Evolutionary conservation across 2,888 invertebrate genomes (phyloP).

Genomic region (Halictus quadricinctus): DNA sequence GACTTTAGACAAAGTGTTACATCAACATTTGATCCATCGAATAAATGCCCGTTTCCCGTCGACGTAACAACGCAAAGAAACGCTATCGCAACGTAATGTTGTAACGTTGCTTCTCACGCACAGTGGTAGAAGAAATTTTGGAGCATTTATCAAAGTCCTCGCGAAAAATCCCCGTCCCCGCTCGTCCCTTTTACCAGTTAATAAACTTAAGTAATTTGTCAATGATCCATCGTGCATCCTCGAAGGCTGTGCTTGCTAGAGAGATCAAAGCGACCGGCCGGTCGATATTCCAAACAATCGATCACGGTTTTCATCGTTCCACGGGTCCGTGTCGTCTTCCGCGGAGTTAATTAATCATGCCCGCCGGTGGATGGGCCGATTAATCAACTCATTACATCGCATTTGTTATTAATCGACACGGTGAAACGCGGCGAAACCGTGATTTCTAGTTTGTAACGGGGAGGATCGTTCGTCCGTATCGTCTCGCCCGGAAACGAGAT

Average conservation of each 20-base stretch:
- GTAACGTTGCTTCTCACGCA: background rate
- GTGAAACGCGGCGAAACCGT: background rate
- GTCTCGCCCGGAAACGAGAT: constrained; percentile 6
- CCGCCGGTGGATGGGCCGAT: constrained; percentile 24
- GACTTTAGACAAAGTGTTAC: too few relatives aligned
- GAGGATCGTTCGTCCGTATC: background rate
- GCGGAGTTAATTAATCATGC: constrained; percentile 33
- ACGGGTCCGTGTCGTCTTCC: constrained; percentile 7
- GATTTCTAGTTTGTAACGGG: constrained; percentile 2
- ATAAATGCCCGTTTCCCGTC: background rate
- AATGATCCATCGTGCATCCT: background rate
- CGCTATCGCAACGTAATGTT: background rate
- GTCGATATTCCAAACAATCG: constrained; percentile 32
- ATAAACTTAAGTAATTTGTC: constrained; percentile 16
- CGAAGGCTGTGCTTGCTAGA: background rate
- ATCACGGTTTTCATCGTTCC: constrained; percentile 40
- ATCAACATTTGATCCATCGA: background rate
- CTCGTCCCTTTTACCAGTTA: background rate
- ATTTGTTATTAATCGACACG: constrained; percentile 12
- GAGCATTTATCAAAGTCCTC: constrained; percentile 5
- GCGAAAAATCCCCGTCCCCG: background rate
- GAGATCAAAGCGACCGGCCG: constrained; percentile 22
- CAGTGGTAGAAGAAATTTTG: background rate
- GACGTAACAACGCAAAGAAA: background rate
- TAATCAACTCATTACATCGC: constrained; percentile 44